phyloP scores from a whole-genome alignment of 2,888 invertebrate genomes.

The Cryptocheilus praepositus region DNA sequence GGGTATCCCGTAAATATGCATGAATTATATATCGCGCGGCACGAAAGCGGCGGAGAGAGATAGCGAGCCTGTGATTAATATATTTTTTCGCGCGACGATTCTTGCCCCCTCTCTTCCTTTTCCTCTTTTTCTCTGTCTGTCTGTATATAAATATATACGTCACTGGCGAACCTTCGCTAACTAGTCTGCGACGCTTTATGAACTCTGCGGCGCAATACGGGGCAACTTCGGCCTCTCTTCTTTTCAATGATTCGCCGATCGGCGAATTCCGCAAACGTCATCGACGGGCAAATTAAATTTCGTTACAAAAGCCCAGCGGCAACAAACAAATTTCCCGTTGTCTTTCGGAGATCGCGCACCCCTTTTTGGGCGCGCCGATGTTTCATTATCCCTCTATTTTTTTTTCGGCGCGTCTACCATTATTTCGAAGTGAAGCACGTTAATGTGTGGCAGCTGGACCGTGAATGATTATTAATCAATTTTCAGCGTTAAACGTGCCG shows the following conservation, averaged over 20 bases:
- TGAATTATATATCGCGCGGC: slow-evolving; percentile 57
- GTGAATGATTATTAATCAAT: slow-evolving; percentile 66
- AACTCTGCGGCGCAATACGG: neutral
- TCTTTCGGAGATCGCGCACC: neutral
- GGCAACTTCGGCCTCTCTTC: neutral
- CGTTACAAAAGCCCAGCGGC: no score
- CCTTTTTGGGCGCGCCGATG: slow-evolving; percentile 27
- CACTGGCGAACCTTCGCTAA: neutral
- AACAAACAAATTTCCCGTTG: no score
- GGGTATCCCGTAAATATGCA: slow-evolving; percentile 67
- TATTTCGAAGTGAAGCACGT: slow-evolving; percentile 51
- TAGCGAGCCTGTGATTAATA: slow-evolving; percentile 50
- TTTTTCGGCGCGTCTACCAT: slow-evolving; percentile 35
- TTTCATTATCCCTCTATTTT: slow-evolving; percentile 31
- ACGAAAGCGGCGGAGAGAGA: slow-evolving; percentile 47
- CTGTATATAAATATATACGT: no score
- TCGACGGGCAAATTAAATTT: no score
- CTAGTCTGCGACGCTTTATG: neutral
- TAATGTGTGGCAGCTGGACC: slow-evolving; percentile 51
- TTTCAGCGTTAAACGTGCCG: slow-evolving; percentile 57
- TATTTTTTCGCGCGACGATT: slow-evolving; percentile 16
- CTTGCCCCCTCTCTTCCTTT: neutral
- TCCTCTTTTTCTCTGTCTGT: neutral
- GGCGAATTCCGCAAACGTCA: neutral
- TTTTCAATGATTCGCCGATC: slow-evolving; percentile 2